phyloP scores from a whole-genome alignment of 2,113 vertebrate genomes.

The Calyptommatus sinebrachiatus region DNA sequence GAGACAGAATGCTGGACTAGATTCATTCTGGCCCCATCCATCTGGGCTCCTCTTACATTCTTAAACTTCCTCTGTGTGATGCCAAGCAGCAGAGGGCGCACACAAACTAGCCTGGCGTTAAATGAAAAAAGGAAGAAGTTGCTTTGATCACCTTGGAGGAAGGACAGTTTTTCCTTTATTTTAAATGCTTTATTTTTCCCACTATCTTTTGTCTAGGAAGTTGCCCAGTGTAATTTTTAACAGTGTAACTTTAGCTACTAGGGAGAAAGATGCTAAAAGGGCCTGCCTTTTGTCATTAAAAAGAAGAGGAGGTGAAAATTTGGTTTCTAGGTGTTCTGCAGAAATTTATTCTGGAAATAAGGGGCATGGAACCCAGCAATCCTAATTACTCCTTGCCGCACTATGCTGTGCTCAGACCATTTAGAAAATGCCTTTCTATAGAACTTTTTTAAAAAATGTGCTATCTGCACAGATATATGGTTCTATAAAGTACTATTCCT shows the following conservation, averaged over 20 bases:
- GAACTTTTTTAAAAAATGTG: not conserved
- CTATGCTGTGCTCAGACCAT: not conserved
- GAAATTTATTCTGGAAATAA: not conserved
- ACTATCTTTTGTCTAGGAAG: no score
- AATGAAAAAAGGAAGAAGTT: not conserved
- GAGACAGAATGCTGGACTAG: no score
- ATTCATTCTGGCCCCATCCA: no score
- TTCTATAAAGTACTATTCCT: not conserved
- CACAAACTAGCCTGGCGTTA: not conserved
- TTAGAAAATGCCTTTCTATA: not conserved
- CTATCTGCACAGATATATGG: not conserved
- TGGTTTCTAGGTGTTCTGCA: no score
- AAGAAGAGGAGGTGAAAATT: not conserved
- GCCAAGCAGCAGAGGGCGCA: not conserved
- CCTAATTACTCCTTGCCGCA: not conserved
- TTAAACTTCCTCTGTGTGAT: not conserved
- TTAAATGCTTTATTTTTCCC: no score
- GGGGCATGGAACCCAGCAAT: not conserved
- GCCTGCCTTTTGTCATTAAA: no score
- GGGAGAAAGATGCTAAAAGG: not conserved
- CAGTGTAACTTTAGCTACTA: not conserved
- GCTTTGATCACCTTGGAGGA: not conserved
- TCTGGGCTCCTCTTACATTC: no score
- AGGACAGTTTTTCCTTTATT: not conserved
- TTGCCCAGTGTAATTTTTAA: not conserved